Conservation (phyloP, 1,140 invertebrate species). For the Trialeurodes vaporariorum region DNA sequence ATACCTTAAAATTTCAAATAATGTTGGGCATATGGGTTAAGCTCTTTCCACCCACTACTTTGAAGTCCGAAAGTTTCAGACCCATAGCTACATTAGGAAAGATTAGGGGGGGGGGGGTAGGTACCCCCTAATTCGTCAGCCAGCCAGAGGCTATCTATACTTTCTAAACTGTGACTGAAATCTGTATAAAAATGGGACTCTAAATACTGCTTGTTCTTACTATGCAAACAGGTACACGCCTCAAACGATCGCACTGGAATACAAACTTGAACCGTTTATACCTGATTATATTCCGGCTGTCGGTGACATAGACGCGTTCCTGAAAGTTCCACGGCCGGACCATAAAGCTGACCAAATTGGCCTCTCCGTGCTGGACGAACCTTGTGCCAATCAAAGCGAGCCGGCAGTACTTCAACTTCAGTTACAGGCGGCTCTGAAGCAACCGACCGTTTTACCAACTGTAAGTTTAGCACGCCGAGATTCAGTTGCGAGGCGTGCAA, state of each 20-base stretch:
- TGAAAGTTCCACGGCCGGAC: conserved; percentile 81
- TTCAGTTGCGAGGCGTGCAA: too few species aligned
- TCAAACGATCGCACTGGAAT: conserved; percentile 79
- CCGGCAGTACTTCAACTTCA: conserved; percentile 87
- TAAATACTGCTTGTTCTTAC: neutral
- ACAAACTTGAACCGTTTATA: conserved; percentile 86
- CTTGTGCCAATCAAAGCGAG: conserved; percentile 87
- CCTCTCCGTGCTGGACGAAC: conserved; percentile 84
- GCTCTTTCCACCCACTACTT: too few species aligned
- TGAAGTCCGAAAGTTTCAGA: too few species aligned
- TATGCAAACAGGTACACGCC: conserved; percentile 64
- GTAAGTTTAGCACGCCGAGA: too few species aligned
- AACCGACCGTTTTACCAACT: conserved; percentile 39
- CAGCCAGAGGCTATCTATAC: conserved; percentile 1
- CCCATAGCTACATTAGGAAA: conserved; percentile 14
- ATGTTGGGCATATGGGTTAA: too few species aligned
- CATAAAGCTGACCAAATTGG: conserved; percentile 59
- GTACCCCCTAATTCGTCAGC: conserved; percentile 4
- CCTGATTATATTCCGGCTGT: conserved; percentile 96
- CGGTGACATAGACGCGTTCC: conserved; percentile 95
- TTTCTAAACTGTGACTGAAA: conserved; percentile 11
- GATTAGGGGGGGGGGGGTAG: conserved; percentile 4
- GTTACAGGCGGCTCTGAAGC: conserved; percentile 70
- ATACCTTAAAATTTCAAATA: too few species aligned
- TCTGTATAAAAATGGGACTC: conserved; percentile 9